Percentiles rank a stretch among this genome's conserved stretches.
Conservation (phyloP, 92 coral and sea anemone genomes). For the Palythoa grandis region DNA sequence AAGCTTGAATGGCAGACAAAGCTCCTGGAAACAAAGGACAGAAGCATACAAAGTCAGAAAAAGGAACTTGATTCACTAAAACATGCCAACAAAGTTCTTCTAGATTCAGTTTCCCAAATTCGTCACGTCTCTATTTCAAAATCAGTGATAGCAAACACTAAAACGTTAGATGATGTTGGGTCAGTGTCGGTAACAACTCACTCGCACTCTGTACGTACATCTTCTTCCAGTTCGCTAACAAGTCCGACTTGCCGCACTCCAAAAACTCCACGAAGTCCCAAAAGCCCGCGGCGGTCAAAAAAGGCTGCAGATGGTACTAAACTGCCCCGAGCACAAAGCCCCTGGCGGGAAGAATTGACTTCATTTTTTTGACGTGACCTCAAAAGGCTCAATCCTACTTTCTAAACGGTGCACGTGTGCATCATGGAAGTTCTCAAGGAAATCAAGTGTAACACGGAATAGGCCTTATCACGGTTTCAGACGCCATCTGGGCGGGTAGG, state of each 20-base stretch:
- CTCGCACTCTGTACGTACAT: not conserved
- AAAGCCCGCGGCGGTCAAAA: conserved; percentile 49
- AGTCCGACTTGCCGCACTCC: conserved; percentile 18
- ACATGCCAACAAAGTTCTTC: conserved; percentile 66
- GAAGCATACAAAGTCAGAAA: conserved; percentile 61
- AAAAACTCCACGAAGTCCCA: conserved; percentile 45
- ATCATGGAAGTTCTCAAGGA: not conserved
- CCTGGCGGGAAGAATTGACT: conserved; percentile 87
- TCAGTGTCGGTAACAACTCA: not conserved
- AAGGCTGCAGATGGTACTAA: conserved; percentile 49
- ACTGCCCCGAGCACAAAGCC: conserved; percentile 39
- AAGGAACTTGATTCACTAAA: conserved; percentile 71
- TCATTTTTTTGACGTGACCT: conserved; percentile 62
- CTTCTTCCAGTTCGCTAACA: conserved; percentile 11
- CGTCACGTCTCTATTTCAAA: conserved; percentile 47
- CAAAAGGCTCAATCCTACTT: not conserved
- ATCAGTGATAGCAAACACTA: not conserved
- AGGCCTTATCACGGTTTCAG: too few relatives aligned
- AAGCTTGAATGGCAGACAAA: conserved; percentile 57
- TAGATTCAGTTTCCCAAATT: conserved; percentile 72
- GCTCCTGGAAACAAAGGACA: conserved; percentile 53
- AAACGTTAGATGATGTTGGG: not conserved
- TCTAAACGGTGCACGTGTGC: not conserved
- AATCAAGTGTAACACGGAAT: not conserved
- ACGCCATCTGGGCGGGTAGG: too few relatives aligned